Conservation (phyloP, 2,797 vertebrate genomes). For the Gymnoscopelus microlampas region DNA sequence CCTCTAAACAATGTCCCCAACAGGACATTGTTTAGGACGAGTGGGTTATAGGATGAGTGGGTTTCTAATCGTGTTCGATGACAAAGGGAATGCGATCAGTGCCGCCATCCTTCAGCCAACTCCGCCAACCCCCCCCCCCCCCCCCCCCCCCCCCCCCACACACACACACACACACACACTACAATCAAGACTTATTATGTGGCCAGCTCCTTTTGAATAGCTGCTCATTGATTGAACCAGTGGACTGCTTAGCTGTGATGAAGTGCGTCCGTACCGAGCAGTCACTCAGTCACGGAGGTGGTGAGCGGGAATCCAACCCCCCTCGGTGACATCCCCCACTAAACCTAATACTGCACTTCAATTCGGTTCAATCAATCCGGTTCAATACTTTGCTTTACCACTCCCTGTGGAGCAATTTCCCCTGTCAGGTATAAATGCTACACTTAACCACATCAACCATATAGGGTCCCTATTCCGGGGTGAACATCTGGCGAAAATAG, state of each 20-base stretch:
- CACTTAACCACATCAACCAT: no score
- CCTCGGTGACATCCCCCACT: slow-evolving; percentile 57
- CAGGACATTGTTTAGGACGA: no score
- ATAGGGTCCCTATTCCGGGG: no score
- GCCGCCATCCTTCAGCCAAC: no score
- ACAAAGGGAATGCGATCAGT: no score
- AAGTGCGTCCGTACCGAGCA: slow-evolving; percentile 51
- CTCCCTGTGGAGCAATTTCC: slow-evolving; percentile 36
- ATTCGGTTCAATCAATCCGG: slow-evolving; percentile 52
- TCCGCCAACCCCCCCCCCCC: no score
- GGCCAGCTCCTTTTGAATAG: not conserved
- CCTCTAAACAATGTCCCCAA: no score
- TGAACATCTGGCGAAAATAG: no score
- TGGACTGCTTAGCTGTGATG: slow-evolving; percentile 56
- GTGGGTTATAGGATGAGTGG: no score
- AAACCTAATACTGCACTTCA: slow-evolving; percentile 59
- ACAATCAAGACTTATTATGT: slow-evolving; percentile 13
- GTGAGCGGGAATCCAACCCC: slow-evolving; percentile 60
- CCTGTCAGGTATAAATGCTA: no score
- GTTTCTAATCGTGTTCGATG: no score
- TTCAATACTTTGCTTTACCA: slow-evolving; percentile 14
- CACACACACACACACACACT: not conserved
- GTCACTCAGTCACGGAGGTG: slow-evolving; percentile 55
- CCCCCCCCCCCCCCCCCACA: not conserved
- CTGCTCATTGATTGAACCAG: slow-evolving; percentile 60